Percentiles rank a stretch among this genome's conserved stretches.
Evolutionary conservation across 2,113 vertebrate genomes (phyloP).

Genomic region (Illadopsis cleaveri): DNA sequence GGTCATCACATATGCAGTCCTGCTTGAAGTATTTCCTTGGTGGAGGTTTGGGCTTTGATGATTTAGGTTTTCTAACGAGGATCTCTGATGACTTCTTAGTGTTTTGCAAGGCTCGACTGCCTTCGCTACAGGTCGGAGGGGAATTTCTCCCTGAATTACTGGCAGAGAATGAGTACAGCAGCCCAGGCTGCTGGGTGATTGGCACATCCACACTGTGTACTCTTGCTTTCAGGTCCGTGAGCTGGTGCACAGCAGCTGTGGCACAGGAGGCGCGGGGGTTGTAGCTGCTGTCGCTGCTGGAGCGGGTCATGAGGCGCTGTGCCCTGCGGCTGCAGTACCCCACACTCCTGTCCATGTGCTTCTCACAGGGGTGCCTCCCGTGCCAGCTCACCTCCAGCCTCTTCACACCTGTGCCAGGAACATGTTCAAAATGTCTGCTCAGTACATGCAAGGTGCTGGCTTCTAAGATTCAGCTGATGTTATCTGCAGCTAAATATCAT

Average conservation of each 20-base stretch:
- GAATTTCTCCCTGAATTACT: constrained; percentile 58
- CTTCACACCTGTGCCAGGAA: constrained; percentile 69
- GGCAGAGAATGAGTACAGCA: background rate
- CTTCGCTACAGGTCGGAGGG: constrained; percentile 28
- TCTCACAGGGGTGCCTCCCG: constrained; percentile 77
- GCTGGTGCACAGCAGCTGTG: constrained; percentile 15
- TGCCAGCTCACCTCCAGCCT: constrained; percentile 78
- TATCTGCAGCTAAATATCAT: background rate
- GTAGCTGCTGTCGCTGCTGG: constrained; percentile 88
- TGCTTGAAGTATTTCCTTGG: constrained; percentile 81
- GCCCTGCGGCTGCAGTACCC: constrained; percentile 50
- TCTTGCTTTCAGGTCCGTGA: constrained; percentile 43
- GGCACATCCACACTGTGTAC: constrained; percentile 75
- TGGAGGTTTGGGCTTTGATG: constrained; percentile 78
- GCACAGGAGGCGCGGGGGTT: constrained; percentile 50
- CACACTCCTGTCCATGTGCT: constrained; percentile 67
- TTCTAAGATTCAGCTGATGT: background rate
- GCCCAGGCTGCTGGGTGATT: constrained; percentile 36
- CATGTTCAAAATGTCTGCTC: background rate
- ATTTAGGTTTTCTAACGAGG: constrained; percentile 72
- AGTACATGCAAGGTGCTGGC: background rate
- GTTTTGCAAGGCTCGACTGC: constrained; percentile 66
- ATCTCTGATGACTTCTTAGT: constrained; percentile 72
- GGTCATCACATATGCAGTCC: constrained; percentile 71
- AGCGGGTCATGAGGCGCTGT: constrained; percentile 86